phyloP scores from a whole-genome alignment of 2,797 vertebrate genomes.

The Pteropus rufus region DNA sequence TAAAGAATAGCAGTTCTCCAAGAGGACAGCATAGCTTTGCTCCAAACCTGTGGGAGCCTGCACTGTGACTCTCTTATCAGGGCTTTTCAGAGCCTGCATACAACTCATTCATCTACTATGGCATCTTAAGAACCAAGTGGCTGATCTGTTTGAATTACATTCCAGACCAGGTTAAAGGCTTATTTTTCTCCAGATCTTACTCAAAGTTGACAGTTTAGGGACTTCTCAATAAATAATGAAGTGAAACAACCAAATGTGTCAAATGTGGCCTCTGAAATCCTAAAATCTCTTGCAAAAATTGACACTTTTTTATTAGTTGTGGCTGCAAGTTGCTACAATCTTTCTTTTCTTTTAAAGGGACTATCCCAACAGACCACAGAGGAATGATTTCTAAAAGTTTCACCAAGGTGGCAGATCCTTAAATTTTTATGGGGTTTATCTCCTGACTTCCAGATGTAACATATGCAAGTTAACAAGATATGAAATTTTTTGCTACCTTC shows the following conservation, averaged over 20 bases:
- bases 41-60: background rate
- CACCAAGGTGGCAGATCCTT: background rate
- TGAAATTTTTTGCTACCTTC: background rate
- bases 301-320: background rate
- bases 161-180: background rate
- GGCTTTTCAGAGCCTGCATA: background rate
- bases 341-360: background rate
- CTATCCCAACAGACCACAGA: background rate
- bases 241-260: background rate
- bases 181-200: background rate
- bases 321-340: background rate
- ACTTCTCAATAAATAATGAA: background rate
- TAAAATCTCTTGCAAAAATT: background rate
- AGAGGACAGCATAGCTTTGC: background rate
- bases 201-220: background rate
- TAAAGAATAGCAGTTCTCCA: background rate
- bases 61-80: background rate
- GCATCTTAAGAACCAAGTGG: background rate
- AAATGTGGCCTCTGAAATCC: background rate
- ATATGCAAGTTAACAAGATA: background rate
- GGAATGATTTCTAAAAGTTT: background rate
- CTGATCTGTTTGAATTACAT: background rate
- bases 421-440: background rate
- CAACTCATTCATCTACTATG: background rate
- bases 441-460: background rate